Percentiles rank a stretch among this genome's conserved stretches.
Evolutionary conservation across 2,113 vertebrate species (phyloP).

Genomic region (Callipepla californica): DNA sequence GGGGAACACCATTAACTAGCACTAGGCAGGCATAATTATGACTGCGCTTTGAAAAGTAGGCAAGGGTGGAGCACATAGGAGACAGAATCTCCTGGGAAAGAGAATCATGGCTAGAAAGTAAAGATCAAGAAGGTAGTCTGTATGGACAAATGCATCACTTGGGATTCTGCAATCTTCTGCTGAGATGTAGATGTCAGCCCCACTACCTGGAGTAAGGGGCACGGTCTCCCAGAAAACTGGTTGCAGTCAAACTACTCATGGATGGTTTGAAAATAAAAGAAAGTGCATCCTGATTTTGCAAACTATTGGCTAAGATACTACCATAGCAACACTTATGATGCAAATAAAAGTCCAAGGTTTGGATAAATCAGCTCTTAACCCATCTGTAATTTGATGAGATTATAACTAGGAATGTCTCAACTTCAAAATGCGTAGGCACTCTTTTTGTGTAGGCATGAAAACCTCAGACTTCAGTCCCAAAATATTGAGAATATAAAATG

Average conservation of each 20-base stretch:
- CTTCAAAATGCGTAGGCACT: background rate
- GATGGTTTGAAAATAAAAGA: background rate
- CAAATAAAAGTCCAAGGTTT: background rate
- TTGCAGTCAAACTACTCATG: background rate
- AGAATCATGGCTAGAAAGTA: background rate
- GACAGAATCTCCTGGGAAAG: background rate
- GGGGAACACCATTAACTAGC: background rate
- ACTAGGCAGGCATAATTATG: background rate
- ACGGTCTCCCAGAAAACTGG: background rate
- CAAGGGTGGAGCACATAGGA: background rate
- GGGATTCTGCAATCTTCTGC: background rate
- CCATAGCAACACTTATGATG: background rate
- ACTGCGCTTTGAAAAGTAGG: accelerated
- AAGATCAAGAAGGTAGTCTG: background rate
- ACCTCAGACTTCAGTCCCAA: background rate
- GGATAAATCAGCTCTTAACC: background rate
- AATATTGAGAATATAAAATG: background rate
- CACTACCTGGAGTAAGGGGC: background rate
- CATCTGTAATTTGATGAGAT: background rate
- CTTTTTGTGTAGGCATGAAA: background rate
- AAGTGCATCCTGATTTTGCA: background rate
- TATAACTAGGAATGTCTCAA: background rate
- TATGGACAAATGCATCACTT: accelerated
- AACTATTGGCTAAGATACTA: background rate
- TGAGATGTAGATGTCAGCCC: background rate